Conservation (phyloP, 2,888 invertebrate genomes). For the Orchestes rusci region DNA sequence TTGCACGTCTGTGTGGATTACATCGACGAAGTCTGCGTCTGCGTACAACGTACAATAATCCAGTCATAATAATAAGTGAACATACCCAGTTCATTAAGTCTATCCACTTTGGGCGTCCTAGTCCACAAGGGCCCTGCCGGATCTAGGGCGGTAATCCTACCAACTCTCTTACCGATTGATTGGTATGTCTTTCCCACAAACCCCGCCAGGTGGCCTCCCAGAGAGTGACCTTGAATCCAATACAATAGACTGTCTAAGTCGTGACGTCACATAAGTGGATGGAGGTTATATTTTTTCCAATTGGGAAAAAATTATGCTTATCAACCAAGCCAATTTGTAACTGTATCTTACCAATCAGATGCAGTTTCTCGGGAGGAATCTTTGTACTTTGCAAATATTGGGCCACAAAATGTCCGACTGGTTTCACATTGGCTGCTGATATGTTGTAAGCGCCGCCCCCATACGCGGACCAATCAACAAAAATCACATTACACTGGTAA, state of each 20-base stretch:
- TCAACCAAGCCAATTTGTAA: not conserved
- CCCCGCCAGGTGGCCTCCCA: constrained; percentile 35
- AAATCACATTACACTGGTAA: constrained; percentile 45
- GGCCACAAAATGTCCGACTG: constrained; percentile 43
- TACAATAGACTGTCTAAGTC: too few species aligned
- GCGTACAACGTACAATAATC: too few species aligned
- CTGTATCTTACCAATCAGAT: constrained; percentile 41
- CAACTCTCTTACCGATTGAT: constrained; percentile 36
- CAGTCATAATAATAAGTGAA: not conserved
- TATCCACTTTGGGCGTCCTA: too few species aligned
- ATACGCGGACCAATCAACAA: constrained; percentile 43
- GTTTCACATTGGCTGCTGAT: constrained; percentile 42
- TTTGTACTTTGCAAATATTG: constrained; percentile 37
- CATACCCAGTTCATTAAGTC: too few species aligned
- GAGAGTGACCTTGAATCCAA: constrained; percentile 33
- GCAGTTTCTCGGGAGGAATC: constrained; percentile 39
- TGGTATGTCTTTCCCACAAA: constrained; percentile 31
- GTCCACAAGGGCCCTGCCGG: constrained; percentile 38
- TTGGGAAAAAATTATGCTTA: not conserved
- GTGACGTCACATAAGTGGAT: too few species aligned
- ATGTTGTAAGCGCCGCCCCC: constrained; percentile 34
- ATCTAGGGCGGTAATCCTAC: constrained; percentile 45
- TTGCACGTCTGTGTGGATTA: constrained; percentile 64
- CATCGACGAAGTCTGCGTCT: constrained; percentile 64
- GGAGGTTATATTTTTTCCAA: too few species aligned